Conservation (phyloP, 2,113 vertebrate genomes). For the Meriones unguiculatus region DNA sequence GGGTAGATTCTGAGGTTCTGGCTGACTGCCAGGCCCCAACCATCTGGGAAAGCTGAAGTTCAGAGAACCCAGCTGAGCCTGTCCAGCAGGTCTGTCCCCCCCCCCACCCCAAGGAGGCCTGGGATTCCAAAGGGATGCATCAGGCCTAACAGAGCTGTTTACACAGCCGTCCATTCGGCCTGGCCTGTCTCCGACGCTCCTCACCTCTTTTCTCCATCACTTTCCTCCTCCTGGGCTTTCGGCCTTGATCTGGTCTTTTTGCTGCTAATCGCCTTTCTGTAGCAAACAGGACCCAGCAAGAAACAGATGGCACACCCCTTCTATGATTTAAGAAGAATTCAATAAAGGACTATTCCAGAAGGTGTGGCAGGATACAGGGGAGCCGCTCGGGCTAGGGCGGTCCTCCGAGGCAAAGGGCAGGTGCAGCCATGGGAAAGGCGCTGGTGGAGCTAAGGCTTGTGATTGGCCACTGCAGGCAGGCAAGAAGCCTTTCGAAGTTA, state of each 20-base stretch:
- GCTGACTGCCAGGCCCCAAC: constrained; percentile 32
- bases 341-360: constrained; percentile 57
- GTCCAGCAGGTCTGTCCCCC: constrained; percentile 24
- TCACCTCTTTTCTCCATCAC: not conserved
- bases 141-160: not conserved
- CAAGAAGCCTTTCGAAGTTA: constrained; percentile 21
- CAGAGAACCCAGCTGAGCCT: constrained; percentile 40
- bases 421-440: not conserved
- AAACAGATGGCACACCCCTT: constrained; percentile 63
- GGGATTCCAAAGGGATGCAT: not conserved
- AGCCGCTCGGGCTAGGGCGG: not conserved
- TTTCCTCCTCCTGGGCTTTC: not conserved
- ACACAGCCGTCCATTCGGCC: not conserved
- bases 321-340: constrained; percentile 65
- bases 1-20: not conserved
- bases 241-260: constrained; percentile 18
- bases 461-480: not conserved
- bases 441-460: constrained; percentile 4
- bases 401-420: not conserved
- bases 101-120: not conserved
- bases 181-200: too few relatives aligned
- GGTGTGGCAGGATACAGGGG: not conserved
- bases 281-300: constrained; percentile 37
- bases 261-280: not conserved
- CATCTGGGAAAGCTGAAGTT: constrained; percentile 61